Conservation (phyloP, 1,140 invertebrate species). For the Hyposmocoma kahamanoa region DNA sequence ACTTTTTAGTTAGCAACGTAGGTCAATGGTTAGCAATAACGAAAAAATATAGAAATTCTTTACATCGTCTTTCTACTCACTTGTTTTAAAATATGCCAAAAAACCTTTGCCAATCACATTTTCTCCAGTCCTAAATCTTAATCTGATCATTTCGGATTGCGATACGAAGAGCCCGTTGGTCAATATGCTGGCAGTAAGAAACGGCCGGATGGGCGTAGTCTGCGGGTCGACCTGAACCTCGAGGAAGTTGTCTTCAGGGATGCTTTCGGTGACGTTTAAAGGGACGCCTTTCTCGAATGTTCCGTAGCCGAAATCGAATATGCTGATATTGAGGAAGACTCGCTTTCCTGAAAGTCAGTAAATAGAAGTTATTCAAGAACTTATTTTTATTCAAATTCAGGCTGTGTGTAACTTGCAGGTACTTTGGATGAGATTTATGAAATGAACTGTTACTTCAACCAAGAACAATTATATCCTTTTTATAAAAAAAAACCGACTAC, state of each 20-base stretch:
- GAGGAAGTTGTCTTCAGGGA: conserved; percentile 64
- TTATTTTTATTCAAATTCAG: too few relatives aligned
- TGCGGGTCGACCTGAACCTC: conserved; percentile 74
- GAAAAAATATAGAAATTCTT: neutral
- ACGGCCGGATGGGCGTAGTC: conserved; percentile 68
- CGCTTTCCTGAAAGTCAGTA: conserved; percentile 65
- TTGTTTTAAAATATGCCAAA: conserved; percentile 75
- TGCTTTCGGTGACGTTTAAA: conserved; percentile 32
- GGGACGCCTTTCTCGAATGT: conserved; percentile 47
- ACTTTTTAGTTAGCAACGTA: neutral
- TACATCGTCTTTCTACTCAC: too few relatives aligned
- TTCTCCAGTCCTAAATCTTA: conserved; percentile 75
- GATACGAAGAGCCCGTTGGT: conserved; percentile 79
- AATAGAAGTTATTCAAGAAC: too few relatives aligned
- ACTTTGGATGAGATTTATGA: too few relatives aligned
- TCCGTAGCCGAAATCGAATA: conserved; percentile 74
- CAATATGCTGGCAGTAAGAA: conserved; percentile 59
- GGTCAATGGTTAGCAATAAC: neutral
- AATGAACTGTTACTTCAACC: too few relatives aligned
- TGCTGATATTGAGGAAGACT: conserved; percentile 79
- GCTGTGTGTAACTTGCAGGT: too few relatives aligned
- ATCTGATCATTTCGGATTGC: conserved; percentile 69
- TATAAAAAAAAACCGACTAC: too few relatives aligned
- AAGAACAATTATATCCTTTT: too few relatives aligned
- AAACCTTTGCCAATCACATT: conserved; percentile 76